A percentile compares a stretch with the other conserved stretches of the same genome.
Conservation (phyloP, 2,888 invertebrate species). For the Yponomeuta evonymella region DNA sequence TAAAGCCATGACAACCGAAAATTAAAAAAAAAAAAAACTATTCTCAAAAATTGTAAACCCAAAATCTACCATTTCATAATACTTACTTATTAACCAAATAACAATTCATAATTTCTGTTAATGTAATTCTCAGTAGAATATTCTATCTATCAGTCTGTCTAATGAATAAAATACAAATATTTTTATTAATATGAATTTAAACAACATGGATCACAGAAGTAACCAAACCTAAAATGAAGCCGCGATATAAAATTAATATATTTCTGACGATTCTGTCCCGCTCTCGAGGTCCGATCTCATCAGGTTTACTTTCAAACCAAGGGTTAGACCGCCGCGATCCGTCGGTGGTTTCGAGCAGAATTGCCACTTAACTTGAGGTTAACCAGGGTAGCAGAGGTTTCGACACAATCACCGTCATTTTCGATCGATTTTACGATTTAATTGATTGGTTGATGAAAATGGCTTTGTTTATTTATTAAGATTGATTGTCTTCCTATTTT, state of each 20-base stretch:
- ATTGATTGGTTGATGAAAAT: neutral
- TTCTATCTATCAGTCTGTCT: no score
- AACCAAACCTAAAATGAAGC: neutral
- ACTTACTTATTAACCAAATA: no score
- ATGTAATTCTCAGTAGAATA: no score
- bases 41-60: no score
- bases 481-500: no score
- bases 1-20: no score
- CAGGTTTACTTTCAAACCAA: neutral
- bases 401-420: neutral
- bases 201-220: neutral
- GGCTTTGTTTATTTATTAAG: neutral
- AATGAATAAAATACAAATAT: no score
- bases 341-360: neutral
- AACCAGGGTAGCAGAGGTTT: neutral
- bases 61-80: no score
- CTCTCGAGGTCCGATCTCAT: neutral
- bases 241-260: neutral
- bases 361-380: neutral
- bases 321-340: neutral
- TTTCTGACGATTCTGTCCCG: neutral
- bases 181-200: no score
- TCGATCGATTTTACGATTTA: neutral
- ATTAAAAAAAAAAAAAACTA: no score
- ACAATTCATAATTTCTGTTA: no score